A percentile compares a stretch with the other conserved stretches of the same genome.
Evolutionary conservation across 1,140 invertebrate genomes (phyloP).

Genomic region (Orchestia grillus): DNA sequence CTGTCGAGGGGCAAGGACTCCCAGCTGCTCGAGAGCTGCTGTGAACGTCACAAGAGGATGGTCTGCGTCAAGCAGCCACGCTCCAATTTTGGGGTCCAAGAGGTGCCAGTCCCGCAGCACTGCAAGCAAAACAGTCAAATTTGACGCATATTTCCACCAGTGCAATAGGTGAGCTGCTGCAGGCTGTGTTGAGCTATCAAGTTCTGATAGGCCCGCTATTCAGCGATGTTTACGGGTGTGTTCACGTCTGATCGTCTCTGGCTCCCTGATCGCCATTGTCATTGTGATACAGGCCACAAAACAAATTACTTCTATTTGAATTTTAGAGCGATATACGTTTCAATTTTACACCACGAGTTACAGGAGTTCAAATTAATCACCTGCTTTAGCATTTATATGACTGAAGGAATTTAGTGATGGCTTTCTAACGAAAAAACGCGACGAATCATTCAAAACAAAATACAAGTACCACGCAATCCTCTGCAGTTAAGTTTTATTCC

Average conservation of each 20-base stretch:
- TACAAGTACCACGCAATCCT: not conserved
- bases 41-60: constrained; percentile 61
- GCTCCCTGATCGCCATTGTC: not conserved
- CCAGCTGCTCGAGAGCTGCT: constrained; percentile 21
- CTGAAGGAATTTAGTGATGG: not conserved
- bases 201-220: not conserved
- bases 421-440: not conserved
- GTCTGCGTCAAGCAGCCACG: constrained; percentile 64
- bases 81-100: constrained; percentile 63
- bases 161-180: not conserved
- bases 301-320: no score
- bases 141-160: not conserved
- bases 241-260: not conserved
- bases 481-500: not conserved
- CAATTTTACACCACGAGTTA: not conserved
- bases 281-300: not conserved
- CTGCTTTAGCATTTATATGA: not conserved
- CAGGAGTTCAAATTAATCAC: not conserved
- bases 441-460: not conserved
- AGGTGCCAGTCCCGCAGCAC: constrained; percentile 57
- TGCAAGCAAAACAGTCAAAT: not conserved
- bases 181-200: not conserved
- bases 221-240: not conserved
- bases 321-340: not conserved
- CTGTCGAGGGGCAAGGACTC: not conserved